phyloP scores from a whole-genome alignment of 2,797 vertebrate species.

The Petrocephalus schoutedeni region DNA sequence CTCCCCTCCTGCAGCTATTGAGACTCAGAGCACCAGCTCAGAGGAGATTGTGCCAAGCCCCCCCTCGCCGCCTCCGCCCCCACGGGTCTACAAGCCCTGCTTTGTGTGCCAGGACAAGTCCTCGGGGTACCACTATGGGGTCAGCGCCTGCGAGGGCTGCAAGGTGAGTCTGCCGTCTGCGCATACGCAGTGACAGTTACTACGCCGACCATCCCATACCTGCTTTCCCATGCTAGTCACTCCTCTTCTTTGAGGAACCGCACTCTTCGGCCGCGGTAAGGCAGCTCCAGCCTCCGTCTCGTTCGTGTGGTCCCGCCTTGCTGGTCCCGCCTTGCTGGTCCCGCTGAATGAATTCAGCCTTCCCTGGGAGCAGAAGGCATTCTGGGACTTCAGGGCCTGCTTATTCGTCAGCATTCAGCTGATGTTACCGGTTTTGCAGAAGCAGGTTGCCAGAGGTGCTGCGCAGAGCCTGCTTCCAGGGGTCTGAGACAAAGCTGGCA shows the following conservation, averaged over 20 bases:
- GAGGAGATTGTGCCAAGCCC: conserved; percentile 82
- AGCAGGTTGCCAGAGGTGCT: background rate
- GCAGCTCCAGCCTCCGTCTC: background rate
- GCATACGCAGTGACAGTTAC: background rate
- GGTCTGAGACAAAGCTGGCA: background rate
- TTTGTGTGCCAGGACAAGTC: conserved; percentile 84
- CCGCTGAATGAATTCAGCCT: background rate
- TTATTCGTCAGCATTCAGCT: background rate
- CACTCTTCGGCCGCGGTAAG: background rate
- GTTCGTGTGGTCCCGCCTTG: background rate
- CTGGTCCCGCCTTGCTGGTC: background rate
- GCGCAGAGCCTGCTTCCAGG: background rate
- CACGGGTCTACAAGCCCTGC: conserved; percentile 82
- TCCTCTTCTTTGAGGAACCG: background rate
- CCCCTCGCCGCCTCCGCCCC: conserved; percentile 60
- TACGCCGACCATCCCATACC: background rate
- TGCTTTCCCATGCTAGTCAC: background rate
- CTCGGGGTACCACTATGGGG: conserved; percentile 82
- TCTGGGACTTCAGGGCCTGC: background rate
- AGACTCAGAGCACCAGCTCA: conserved; percentile 81
- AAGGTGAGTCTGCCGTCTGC: conserved; percentile 60
- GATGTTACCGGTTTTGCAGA: background rate
- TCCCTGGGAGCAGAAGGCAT: background rate
- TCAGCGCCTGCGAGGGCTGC: conserved; percentile 82
- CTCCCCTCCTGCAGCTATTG: conserved; percentile 61